These are phyloP conservation scores for Siniperca obscura DNA, from an alignment of 2,797 vertebrate genomes.

Conservation along the genomic window DNA sequence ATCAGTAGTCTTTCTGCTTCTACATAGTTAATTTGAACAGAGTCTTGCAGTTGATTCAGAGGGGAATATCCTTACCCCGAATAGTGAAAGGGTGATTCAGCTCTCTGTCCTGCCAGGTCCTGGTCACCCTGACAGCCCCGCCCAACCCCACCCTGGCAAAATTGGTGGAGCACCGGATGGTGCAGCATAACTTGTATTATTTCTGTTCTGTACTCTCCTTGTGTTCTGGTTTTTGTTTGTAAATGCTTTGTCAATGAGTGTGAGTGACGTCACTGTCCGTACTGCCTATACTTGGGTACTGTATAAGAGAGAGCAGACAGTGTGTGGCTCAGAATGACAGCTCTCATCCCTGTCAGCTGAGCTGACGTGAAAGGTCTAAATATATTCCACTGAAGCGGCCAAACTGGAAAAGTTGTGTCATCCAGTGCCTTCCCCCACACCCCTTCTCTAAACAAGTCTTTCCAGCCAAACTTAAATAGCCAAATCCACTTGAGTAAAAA, in stretches of 20 bases:
- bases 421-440: constrained; percentile 46
- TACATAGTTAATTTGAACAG: constrained; percentile 14
- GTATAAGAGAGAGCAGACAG: constrained; percentile 8
- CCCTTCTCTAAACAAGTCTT: constrained; percentile 55
- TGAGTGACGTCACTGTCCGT: constrained; percentile 22
- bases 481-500: constrained; percentile 18
- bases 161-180: constrained; percentile 6
- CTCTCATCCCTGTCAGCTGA: constrained; percentile 57
- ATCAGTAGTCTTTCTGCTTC: constrained; percentile 7
- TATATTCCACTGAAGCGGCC: constrained; percentile 69
- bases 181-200: constrained; percentile 24
- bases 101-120: constrained; percentile 20
- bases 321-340: constrained; percentile 22
- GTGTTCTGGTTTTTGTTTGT: constrained; percentile 4
- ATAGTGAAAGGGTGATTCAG: constrained; percentile 20
- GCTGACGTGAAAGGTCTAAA: constrained; percentile 73
- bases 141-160: constrained; percentile 37
- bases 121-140: constrained; percentile 11
- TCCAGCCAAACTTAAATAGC: constrained; percentile 50
- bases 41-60: constrained; percentile 6
- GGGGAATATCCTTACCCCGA: background rate
- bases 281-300: background rate
- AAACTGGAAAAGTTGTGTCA: constrained; percentile 75
- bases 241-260: constrained; percentile 20
- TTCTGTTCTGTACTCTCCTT: constrained; percentile 16